Base-by-base conservation (phyloP, 2,797 vertebrate genomes). In the Chromobotia macracanthus region DNA sequence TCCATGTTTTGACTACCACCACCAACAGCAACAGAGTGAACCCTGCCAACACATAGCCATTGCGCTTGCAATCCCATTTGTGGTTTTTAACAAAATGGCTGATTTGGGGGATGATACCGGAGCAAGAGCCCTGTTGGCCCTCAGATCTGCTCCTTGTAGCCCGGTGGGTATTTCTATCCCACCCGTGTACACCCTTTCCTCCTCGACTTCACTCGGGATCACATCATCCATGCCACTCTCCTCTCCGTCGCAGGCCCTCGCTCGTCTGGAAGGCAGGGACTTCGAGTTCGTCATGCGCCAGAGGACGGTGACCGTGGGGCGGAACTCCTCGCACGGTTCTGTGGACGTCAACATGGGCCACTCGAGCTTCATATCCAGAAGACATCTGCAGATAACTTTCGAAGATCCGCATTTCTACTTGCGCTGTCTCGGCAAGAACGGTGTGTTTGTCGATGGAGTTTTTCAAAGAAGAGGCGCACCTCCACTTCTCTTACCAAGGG, bases 291-390 rank as follows among this genome's bases (percentile, higher is more conserved):
- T 97, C 86, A 97, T 99, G 97, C 95, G 97, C 84, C 95, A 95
- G 91, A 93, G 94, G 88, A 94, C 94, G 84, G 95, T 98, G 88
- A 98, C 96, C 70, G 94, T 99, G 89, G 97, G 97, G 84, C 96
- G 97, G 89, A 97, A 99, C 93, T 99, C 97, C 65, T 98, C 96
- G 72, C 97, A 97, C 89, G 97, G 97, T 84, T 95, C 96, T 12
- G 97, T 99, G 93, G 97, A 99, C 87, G 95, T 99, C 83, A 96
- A 95, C 92, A 98, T 98, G 96, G 97, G 97, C 72, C 96, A 95
- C 90, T 98, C 96, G 72, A 97, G 96, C 90, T 99, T 98, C 91
- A 97, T 99, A 86, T 99, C 97, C 18, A 91, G 97, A 87, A 94
- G 96, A 83, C 97, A 98, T 94, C 90, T 99, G 90, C 96, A 98